phyloP scores from a whole-genome alignment of 37 sponge, comb jelly and placozoan genomes.

The Agelas oroides region DNA sequence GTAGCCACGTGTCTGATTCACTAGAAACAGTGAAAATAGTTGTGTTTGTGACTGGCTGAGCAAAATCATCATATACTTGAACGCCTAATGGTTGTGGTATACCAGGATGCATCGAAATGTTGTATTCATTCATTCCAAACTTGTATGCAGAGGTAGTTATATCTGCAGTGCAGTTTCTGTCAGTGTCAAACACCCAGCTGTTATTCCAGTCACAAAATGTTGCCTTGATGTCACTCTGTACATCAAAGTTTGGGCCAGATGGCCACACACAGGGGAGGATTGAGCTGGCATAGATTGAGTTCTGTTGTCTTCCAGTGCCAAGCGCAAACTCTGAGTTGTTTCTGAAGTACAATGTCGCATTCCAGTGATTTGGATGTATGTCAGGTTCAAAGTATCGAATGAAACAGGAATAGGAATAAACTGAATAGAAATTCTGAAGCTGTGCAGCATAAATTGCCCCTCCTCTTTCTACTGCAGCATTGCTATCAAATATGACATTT shows the following conservation, averaged over 20 bases:
- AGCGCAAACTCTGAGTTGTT: slow-evolving; percentile 35
- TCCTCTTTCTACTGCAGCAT: slow-evolving; percentile 31
- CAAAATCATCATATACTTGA: slow-evolving; percentile 23
- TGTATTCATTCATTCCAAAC: background rate
- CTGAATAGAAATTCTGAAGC: slow-evolving; percentile 21
- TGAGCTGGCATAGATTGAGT: slow-evolving; percentile 68
- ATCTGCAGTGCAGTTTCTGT: background rate
- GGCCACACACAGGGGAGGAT: slow-evolving; percentile 67
- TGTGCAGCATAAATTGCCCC: slow-evolving; percentile 43
- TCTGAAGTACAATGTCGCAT: slow-evolving; percentile 20
- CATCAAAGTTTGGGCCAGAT: background rate
- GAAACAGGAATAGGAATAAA: slow-evolving; percentile 61
- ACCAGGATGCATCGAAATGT: slow-evolving; percentile 3
- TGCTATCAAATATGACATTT: slow-evolving; percentile 4
- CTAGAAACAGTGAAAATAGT: background rate
- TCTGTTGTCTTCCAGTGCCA: background rate
- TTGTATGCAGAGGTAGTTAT: slow-evolving; percentile 8
- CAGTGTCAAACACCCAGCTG: slow-evolving; percentile 17
- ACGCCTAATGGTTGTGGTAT: background rate
- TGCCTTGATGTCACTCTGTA: background rate
- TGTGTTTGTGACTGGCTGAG: slow-evolving; percentile 16
- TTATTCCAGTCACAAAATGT: slow-evolving; percentile 53
- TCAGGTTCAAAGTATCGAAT: slow-evolving; percentile 22
- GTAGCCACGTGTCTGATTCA: background rate
- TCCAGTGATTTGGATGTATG: slow-evolving; percentile 30